These are phyloP conservation scores for Mythimna impura DNA, from an alignment of 2,888 invertebrate species.

Conservation along the genomic window DNA sequence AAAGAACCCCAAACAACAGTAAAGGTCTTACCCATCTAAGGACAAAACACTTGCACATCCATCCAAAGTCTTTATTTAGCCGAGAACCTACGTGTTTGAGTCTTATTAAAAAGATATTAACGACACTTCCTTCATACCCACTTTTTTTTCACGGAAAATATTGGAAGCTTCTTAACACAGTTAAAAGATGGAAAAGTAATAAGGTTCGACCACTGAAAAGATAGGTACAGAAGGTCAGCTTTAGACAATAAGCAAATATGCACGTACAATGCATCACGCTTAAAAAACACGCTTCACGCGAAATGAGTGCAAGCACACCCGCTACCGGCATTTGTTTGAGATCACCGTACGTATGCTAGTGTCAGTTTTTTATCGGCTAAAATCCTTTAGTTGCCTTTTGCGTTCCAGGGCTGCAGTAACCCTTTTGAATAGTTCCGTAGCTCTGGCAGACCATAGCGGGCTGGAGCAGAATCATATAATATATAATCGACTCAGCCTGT, in stretches of 20 bases:
- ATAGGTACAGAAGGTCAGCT: not conserved
- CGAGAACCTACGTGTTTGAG: constrained; percentile 17
- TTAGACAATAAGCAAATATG: rapidly evolving
- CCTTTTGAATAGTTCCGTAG: no score
- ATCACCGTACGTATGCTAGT: no score
- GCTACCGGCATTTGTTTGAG: not conserved
- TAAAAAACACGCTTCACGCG: not conserved
- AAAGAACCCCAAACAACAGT: no score
- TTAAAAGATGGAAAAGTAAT: constrained; percentile 21
- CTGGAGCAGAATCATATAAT: no score
- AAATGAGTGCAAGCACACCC: not conserved
- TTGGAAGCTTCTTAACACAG: constrained; percentile 21
- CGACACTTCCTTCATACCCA: constrained; percentile 1
- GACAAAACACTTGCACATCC: constrained; percentile 16
- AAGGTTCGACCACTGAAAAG: not conserved
- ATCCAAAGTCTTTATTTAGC: constrained; percentile 4
- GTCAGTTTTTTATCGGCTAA: no score
- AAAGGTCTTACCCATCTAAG: not conserved
- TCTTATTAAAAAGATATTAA: constrained; percentile 29
- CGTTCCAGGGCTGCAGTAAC: no score
- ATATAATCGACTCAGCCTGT: no score
- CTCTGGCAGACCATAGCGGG: no score
- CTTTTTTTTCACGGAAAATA: constrained; percentile 13
- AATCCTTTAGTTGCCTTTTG: no score
- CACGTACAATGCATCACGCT: no score